A percentile compares a stretch with the other conserved stretches of the same genome.
Conservation (phyloP, 2,888 invertebrate species). For the Andrena haemorrhoa region DNA sequence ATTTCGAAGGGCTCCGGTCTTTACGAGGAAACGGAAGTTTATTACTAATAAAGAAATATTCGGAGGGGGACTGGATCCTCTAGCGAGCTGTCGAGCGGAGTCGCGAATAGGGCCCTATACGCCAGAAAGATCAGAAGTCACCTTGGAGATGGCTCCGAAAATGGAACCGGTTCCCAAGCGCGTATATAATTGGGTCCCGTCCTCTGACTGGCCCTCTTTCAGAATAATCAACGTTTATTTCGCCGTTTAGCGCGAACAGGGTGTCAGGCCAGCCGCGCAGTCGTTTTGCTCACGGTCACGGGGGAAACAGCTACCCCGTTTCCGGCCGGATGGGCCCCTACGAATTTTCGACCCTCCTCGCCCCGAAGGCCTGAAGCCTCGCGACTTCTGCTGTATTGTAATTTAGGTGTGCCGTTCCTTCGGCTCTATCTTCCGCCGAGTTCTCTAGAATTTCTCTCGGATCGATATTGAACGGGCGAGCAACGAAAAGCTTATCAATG, state of each 20-base stretch:
- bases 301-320: not conserved
- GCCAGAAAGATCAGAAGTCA: conserved; percentile 66
- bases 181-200: conserved; percentile 61
- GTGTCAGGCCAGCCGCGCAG: conserved; percentile 45
- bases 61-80: conserved; percentile 51
- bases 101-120: conserved; percentile 38
- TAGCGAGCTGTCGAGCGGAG: conserved; percentile 45
- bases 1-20: conserved; percentile 76
- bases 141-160: conserved; percentile 70
- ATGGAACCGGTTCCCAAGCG: conserved; percentile 68
- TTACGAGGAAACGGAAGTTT: conserved; percentile 75
- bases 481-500: too few relatives aligned
- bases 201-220: conserved; percentile 38
- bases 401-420: too few relatives aligned
- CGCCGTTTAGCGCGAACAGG: conserved; percentile 51
- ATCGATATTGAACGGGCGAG: too few relatives aligned
- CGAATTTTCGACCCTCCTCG: too few relatives aligned
- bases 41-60: conserved; percentile 74
- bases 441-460: too few relatives aligned
- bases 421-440: too few relatives aligned
- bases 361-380: too few relatives aligned
- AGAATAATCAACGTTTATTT: conserved; percentile 69
- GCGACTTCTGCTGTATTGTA: too few relatives aligned
- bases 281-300: conserved; percentile 16
- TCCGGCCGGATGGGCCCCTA: not conserved